phyloP scores from a whole-genome alignment of 2,797 vertebrate genomes.

The Hyperoplus lanceolatus region DNA sequence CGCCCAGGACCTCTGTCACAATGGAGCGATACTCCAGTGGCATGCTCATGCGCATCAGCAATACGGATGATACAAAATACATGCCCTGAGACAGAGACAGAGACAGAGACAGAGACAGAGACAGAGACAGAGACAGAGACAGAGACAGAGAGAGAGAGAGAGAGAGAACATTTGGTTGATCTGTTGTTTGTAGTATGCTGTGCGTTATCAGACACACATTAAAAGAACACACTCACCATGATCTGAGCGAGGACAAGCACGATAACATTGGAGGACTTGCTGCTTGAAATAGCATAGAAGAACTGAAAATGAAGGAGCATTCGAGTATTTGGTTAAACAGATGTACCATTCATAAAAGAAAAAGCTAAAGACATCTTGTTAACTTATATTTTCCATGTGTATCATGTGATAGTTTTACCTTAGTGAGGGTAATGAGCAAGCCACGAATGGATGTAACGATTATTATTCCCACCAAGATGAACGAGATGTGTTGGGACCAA shows the following conservation, averaged over 20 bases:
- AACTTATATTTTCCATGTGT: background rate
- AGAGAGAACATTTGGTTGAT: background rate
- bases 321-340: background rate
- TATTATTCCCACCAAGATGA: constrained; percentile 99
- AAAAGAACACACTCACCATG: constrained; percentile 90
- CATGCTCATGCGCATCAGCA: constrained; percentile 99
- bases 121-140: constrained; percentile 24
- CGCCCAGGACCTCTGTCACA: constrained; percentile 95
- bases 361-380: background rate
- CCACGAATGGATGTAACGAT: constrained; percentile 98
- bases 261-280: constrained; percentile 98
- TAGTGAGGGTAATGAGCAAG: constrained; percentile 96
- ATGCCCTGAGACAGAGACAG: constrained; percentile 85
- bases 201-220: background rate
- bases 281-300: constrained; percentile 99
- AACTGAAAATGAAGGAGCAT: constrained; percentile 83
- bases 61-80: constrained; percentile 98
- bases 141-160: constrained; percentile 5
- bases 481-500: constrained; percentile 99
- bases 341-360: rapidly evolving
- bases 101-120: constrained; percentile 5
- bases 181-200: background rate
- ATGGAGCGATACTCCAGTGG: constrained; percentile 96
- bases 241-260: constrained; percentile 98
- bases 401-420: constrained; percentile 84